Evolutionary conservation across 2,797 vertebrate species (phyloP).

Genomic region (Xiphophorus birchmanni): DNA sequence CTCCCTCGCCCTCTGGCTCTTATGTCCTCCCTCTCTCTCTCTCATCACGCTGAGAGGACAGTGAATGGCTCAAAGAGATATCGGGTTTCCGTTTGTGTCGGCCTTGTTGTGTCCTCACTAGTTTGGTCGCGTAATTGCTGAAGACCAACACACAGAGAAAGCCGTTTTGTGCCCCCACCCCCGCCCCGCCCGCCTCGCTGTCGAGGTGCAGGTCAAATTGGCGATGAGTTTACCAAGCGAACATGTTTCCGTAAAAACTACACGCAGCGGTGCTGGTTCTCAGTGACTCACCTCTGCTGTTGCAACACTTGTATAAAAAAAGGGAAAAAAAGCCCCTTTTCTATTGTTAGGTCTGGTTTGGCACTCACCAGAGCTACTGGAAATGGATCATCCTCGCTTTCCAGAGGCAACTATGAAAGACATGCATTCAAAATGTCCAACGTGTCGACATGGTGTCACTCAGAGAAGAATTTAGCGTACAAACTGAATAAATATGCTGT

Average conservation of each 20-base stretch:
- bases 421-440: constrained; percentile 12
- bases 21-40: neutral
- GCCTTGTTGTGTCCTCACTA: constrained; percentile 54
- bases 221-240: constrained; percentile 23
- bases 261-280: constrained; percentile 30
- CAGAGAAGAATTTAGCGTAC: neutral
- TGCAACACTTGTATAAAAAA: constrained; percentile 28
- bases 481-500: neutral
- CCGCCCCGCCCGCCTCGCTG: too few species aligned
- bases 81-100: constrained; percentile 66
- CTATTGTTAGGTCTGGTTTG: constrained; percentile 33
- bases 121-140: constrained; percentile 44
- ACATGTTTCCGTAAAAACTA: constrained; percentile 7
- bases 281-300: constrained; percentile 23
- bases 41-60: constrained; percentile 38
- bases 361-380: constrained; percentile 25
- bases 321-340: constrained; percentile 29
- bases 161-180: constrained; percentile 27
- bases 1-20: neutral
- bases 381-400: constrained; percentile 34
- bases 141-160: constrained; percentile 54
- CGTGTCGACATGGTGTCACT: neutral
- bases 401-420: constrained; percentile 9
- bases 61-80: constrained; percentile 38
- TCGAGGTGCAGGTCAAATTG: constrained; percentile 14